Evolutionary conservation across 1,140 invertebrate species (phyloP).

Genomic region (Megalonaias nervosa): DNA sequence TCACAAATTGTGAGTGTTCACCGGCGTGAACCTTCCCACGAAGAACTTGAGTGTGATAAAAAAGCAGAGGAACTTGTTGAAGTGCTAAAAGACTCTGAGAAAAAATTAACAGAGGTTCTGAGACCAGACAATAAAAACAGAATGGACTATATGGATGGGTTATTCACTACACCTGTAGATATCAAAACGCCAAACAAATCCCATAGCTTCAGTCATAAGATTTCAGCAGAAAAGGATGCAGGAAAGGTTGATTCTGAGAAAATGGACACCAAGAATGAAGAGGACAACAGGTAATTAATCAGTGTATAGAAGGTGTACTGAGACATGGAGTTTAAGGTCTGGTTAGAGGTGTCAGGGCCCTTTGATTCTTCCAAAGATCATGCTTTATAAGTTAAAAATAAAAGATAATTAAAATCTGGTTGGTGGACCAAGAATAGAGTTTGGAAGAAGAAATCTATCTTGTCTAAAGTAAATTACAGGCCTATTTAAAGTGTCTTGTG

Average conservation of each 20-base stretch:
- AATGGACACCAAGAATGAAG: slow-evolving; percentile 10
- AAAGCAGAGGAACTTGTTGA: slow-evolving; percentile 82
- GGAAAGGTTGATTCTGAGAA: slow-evolving; percentile 1
- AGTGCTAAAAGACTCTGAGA: slow-evolving; percentile 75
- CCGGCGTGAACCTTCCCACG: slow-evolving; percentile 76
- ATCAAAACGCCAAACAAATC: no score
- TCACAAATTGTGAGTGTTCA: slow-evolving; percentile 34
- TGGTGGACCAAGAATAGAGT: no score
- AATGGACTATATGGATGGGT: slow-evolving; percentile 84
- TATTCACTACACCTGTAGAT: slow-evolving; percentile 73
- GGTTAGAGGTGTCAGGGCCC: no score
- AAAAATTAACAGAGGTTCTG: slow-evolving; percentile 67
- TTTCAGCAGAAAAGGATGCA: neutral
- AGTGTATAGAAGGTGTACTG: no score
- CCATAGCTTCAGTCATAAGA: no score
- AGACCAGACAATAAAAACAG: slow-evolving; percentile 81
- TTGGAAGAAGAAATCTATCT: no score
- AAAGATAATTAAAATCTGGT: no score
- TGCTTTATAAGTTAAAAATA: no score
- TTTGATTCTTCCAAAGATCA: no score
- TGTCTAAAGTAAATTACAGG: no score
- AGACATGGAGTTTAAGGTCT: no score
- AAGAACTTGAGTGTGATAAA: slow-evolving; percentile 87
- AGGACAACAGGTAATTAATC: neutral
- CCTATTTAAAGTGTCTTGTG: no score